phyloP scores from a whole-genome alignment of 2,888 invertebrate species.

The Lissonota sp. region DNA sequence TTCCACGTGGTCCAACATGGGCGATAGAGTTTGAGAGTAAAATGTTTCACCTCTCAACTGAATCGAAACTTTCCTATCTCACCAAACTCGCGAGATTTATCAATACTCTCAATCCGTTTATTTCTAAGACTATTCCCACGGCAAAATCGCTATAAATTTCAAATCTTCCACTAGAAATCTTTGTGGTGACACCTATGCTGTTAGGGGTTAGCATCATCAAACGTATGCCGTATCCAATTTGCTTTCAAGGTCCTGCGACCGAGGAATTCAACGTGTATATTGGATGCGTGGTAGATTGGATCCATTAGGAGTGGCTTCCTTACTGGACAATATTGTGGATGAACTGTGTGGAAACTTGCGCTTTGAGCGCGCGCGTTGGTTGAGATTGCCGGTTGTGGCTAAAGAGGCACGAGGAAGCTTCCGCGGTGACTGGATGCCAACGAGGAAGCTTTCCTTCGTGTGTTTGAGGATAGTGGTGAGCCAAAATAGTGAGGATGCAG shows the following conservation, averaged over 20 bases:
- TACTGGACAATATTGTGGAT: not conserved
- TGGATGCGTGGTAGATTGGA: constrained; percentile 15
- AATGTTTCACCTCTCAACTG: constrained; percentile 41
- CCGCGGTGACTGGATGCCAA: constrained; percentile 21
- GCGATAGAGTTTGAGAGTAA: constrained; percentile 19
- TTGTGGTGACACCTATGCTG: constrained; percentile 2
- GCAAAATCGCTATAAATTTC: no score
- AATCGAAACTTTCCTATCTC: constrained; percentile 15
- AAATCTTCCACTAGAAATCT: constrained; percentile 13
- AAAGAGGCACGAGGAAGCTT: constrained; percentile 40
- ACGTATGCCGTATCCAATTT: constrained; percentile 50
- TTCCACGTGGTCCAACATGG: constrained; percentile 18
- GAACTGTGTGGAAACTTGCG: not conserved
- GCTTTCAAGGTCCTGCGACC: constrained; percentile 50
- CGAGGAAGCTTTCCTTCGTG: constrained; percentile 2
- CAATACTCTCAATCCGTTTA: not conserved
- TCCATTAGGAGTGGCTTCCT: constrained; percentile 39
- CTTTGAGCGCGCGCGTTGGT: constrained; percentile 1
- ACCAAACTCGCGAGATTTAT: constrained; percentile 21
- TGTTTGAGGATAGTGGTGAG: constrained; percentile 25
- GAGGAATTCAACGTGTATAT: constrained; percentile 54
- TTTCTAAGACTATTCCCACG: no score
- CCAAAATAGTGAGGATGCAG: constrained; percentile 23
- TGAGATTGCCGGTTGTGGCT: constrained; percentile 27
- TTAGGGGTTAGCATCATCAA: constrained; percentile 20